These are phyloP conservation scores for Anguilla megastoma DNA, from an alignment of 2,797 vertebrate species.

Conservation along the genomic window DNA sequence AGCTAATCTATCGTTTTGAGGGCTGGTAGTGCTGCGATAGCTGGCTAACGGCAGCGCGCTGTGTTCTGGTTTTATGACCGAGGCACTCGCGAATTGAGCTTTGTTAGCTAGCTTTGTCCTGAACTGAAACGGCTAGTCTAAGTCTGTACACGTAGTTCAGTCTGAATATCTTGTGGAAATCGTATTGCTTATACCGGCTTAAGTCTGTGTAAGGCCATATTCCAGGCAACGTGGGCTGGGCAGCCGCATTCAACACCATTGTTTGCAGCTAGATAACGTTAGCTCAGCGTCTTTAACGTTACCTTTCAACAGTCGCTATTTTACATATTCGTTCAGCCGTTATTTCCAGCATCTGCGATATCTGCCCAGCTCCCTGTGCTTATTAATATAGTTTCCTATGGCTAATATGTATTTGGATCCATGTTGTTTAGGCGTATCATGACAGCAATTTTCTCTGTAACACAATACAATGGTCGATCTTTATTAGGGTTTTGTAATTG, in stretches of 20 bases:
- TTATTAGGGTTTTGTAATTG: neutral
- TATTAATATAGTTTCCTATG: neutral
- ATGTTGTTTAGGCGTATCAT: neutral
- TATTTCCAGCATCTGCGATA: neutral
- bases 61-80: too few relatives aligned
- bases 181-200: neutral
- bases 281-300: neutral
- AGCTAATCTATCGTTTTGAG: neutral
- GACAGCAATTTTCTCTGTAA: neutral
- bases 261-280: neutral
- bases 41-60: neutral
- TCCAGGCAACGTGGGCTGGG: neutral
- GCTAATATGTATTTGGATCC: neutral
- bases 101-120: neutral
- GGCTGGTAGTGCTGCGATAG: neutral
- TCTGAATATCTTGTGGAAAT: neutral
- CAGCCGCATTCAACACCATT: neutral
- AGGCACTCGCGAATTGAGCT: neutral
- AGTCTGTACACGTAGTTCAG: neutral
- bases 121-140: too few relatives aligned
- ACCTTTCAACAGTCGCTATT: neutral
- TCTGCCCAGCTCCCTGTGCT: neutral
- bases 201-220: neutral
- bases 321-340: neutral
- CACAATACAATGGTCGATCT: neutral